Evolutionary conservation across 2,113 vertebrate species (phyloP), one percentile per base, ranked within the genome.

Genomic region (Motacilla tschutschensis): DNA sequence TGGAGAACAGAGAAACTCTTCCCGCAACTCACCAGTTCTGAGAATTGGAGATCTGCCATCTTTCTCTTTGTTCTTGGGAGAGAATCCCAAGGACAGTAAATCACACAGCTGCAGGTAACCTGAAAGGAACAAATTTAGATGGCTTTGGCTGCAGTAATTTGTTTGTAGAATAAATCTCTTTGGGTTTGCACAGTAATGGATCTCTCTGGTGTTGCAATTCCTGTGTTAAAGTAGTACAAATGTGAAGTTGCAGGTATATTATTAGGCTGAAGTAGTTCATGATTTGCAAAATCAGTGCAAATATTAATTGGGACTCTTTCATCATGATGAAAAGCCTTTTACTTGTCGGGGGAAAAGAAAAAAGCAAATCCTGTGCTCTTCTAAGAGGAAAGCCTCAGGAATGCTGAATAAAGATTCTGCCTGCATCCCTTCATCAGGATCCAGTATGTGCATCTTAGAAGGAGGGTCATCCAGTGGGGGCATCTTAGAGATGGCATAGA

Each of bases 181-280:
- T 8, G 60, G 36, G n/a, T 31, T 90, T 72, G 70, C 59, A 21
- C 25, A 26, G 14, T 54, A 80, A 64, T 87, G 36, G 35, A 38
- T 89, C 35, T 17, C 40, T 81, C 60, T 60, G 48, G 9, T 50
- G 24, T 53, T 76, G 22, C 1, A 2, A 9, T 70, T 79, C 51
- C 40, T 21, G 17, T 41, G 43, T 66, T 88, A 57, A 59, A 79
- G 33, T 31, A 29, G n/a, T 40, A 33, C 29, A 85, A 65, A 59
- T 83, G 54, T 72, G 59, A 91, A 78, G 35, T 78, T 54, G 31
- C 33, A 50, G 35, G n/a, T 41, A 55, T 41, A 58, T 53, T 83
- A 38, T 53, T 93, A 90, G 16, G 47, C 75, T 88, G 74, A 91
- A 95, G 85, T 57, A 47, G 31, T 57, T 87, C 33, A 85, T 76